A percentile compares a stretch with the other conserved stretches of the same genome.
These are phyloP conservation scores for Lutraria rhynchaena DNA, from an alignment of 1,140 invertebrate genomes.

Conservation along the genomic window DNA sequence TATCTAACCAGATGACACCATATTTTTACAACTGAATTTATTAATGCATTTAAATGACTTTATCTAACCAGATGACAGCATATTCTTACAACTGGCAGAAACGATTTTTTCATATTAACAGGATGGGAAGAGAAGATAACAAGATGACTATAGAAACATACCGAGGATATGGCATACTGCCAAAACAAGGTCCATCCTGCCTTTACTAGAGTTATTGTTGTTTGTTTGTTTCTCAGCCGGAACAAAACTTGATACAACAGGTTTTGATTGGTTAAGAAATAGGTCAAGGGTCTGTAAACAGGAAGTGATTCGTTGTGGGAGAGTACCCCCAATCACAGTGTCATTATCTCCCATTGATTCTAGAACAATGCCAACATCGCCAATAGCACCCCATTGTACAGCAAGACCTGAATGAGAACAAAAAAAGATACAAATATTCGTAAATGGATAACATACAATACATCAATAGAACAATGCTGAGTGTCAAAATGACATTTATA, in stretches of 20 bases:
- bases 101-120: no score
- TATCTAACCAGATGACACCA: no score
- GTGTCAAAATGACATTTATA: no score
- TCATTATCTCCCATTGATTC: constrained; percentile 95
- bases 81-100: no score
- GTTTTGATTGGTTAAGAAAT: constrained; percentile 93
- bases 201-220: constrained; percentile 71
- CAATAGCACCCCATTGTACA: constrained; percentile 99
- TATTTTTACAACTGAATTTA: no score
- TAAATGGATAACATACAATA: no score
- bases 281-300: constrained; percentile 93
- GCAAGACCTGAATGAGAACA: constrained; percentile 88
- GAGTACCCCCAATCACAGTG: constrained; percentile 94
- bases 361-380: constrained; percentile 95
- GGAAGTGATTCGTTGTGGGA: constrained; percentile 95
- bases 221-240: constrained; percentile 86
- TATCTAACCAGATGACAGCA: no score
- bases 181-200: constrained; percentile 69
- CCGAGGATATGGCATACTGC: constrained; percentile 82
- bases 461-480: no score
- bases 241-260: constrained; percentile 93
- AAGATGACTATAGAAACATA: constrained; percentile 58
- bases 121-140: no score
- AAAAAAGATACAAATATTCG: no score
- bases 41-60: no score